Conservation (phyloP, 2,113 vertebrate genomes). For the Diadophis punctatus region DNA sequence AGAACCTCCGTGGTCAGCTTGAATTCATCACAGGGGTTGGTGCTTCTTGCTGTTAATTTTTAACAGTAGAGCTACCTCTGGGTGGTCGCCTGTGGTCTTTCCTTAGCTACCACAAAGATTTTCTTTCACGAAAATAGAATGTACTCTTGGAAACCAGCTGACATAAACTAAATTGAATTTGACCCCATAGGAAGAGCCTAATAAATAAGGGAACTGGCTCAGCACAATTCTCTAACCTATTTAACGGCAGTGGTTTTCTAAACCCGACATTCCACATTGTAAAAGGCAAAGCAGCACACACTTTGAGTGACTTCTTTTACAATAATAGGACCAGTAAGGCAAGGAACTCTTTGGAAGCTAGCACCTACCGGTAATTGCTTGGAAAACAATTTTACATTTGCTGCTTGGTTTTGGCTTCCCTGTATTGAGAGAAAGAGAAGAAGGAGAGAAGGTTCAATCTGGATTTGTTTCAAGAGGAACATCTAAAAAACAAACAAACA, state of each 20-base stretch:
- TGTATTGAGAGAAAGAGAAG: constrained; percentile 2
- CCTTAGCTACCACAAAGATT: constrained; percentile 54
- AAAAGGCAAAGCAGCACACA: neutral
- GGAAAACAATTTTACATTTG: constrained; percentile 23
- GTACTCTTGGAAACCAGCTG: constrained; percentile 53
- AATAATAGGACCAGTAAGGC: neutral
- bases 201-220: constrained; percentile 54
- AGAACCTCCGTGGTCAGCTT: neutral
- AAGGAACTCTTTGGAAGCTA: neutral
- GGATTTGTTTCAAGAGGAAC: constrained; percentile 51
- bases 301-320: neutral
- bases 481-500: constrained; percentile 27
- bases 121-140: constrained; percentile 45
- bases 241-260: constrained; percentile 20
- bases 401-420: constrained; percentile 30
- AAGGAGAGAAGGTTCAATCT: constrained; percentile 36
- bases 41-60: constrained; percentile 47
- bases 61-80: constrained; percentile 44
- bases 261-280: neutral
- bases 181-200: constrained; percentile 48
- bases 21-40: neutral
- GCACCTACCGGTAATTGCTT: neutral
- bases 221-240: neutral
- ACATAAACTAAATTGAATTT: constrained; percentile 59
- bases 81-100: constrained; percentile 48